These are phyloP conservation scores for Protomyctophum bolini DNA, from an alignment of 2,113 vertebrate species.

Conservation along the genomic window DNA sequence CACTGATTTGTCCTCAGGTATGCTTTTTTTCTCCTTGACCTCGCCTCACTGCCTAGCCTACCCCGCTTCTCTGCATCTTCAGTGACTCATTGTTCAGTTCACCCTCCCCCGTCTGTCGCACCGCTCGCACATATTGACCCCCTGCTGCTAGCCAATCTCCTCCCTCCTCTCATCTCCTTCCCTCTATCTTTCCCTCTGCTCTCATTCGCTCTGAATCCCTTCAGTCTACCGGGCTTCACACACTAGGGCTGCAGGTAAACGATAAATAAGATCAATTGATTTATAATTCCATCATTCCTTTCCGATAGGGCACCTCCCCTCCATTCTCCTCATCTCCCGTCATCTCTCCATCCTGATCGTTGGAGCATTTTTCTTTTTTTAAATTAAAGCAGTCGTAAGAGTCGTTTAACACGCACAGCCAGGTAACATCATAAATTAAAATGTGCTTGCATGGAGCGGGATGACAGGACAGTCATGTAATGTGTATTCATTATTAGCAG, in stretches of 20 bases:
- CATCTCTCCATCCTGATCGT: constrained; percentile 35
- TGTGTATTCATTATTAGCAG: constrained; percentile 37
- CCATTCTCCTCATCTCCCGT: not conserved
- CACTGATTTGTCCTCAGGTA: not conserved
- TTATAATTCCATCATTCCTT: constrained; percentile 8
- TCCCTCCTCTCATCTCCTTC: constrained; percentile 34
- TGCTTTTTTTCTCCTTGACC: constrained; percentile 25
- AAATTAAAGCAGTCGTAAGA: constrained; percentile 20
- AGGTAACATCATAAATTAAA: constrained; percentile 37
- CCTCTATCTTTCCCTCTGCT: constrained; percentile 30
- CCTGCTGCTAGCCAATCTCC: constrained; percentile 42
- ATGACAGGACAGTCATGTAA: constrained; percentile 45
- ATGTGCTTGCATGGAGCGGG: constrained; percentile 45
- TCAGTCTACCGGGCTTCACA: constrained; percentile 62
- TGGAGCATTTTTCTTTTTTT: constrained; percentile 39
- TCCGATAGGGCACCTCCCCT: not conserved
- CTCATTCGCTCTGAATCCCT: constrained; percentile 55
- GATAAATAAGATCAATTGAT: constrained; percentile 61
- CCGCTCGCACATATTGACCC: constrained; percentile 58
- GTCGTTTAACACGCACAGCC: constrained; percentile 25
- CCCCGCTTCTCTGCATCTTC: constrained; percentile 53
- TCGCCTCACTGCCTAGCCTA: constrained; percentile 50
- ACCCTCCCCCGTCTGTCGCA: constrained; percentile 63
- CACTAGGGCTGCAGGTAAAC: constrained; percentile 70
- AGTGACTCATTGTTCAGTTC: constrained; percentile 65